Conservation (phyloP, 1,140 invertebrate genomes). For the Drosophila ficusphila region DNA sequence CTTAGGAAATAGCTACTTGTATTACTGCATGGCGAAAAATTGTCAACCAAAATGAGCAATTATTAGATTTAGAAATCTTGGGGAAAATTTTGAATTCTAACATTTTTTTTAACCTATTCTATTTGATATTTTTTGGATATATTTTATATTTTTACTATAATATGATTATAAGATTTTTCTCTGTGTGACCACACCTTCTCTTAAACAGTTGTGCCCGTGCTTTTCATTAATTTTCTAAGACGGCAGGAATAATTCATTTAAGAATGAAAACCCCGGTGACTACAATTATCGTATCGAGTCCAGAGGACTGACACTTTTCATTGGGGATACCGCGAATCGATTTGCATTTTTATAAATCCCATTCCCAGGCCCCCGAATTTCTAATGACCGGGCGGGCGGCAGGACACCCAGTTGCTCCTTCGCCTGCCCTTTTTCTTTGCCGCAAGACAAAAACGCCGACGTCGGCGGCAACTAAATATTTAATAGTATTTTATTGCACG, state of each 20-base stretch:
- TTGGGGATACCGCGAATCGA: conserved; percentile 35
- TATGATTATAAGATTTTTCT: neutral
- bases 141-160: neutral
- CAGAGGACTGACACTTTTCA: conserved; percentile 20
- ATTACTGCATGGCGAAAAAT: conserved; percentile 4
- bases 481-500: conserved; percentile 84
- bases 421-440: conserved; percentile 18
- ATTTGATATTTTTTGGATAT: too few relatives aligned
- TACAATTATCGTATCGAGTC: conserved; percentile 41
- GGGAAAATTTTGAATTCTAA: neutral
- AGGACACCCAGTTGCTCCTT: conserved; percentile 28
- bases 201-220: conserved; percentile 65
- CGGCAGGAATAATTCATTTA: conserved; percentile 81
- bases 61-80: neutral
- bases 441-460: conserved; percentile 41
- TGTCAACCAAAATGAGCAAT: neutral
- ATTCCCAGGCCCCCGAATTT: conserved; percentile 27
- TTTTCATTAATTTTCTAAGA: conserved; percentile 82
- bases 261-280: conserved; percentile 33
- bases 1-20: conserved; percentile 11
- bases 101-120: neutral
- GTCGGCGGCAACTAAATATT: conserved; percentile 76
- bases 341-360: conserved; percentile 52
- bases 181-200: conserved; percentile 35
- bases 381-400: conserved; percentile 11